These are phyloP conservation scores for Trichopoda pennipes DNA, from an alignment of 2,888 invertebrate genomes.

Conservation along the genomic window DNA sequence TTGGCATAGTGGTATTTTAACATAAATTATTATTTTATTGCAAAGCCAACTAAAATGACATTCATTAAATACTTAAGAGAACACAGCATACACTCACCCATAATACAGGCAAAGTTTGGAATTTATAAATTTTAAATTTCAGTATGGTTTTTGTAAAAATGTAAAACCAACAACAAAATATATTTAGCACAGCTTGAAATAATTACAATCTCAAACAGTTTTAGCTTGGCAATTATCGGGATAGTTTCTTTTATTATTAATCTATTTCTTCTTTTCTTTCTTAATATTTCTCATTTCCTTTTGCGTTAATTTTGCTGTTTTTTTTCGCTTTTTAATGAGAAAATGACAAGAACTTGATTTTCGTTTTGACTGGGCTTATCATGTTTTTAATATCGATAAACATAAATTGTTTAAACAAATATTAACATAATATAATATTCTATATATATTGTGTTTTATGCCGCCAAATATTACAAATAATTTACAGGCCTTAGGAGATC, in stretches of 20 bases:
- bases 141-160: neutral
- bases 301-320: neutral
- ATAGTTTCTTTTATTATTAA: constrained; percentile 54
- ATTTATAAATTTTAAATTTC: constrained; percentile 9
- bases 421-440: constrained; percentile 36
- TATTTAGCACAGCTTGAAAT: constrained; percentile 59
- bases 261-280: neutral
- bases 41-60: too few species aligned
- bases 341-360: constrained; percentile 33
- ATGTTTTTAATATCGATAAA: constrained; percentile 58
- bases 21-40: too few species aligned
- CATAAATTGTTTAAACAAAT: constrained; percentile 63
- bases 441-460: constrained; percentile 12
- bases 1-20: too few species aligned
- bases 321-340: neutral
- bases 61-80: neutral
- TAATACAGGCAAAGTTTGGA: neutral
- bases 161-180: constrained; percentile 35
- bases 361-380: constrained; percentile 46
- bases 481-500: constrained; percentile 13
- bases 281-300: neutral
- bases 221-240: constrained; percentile 52
- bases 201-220: constrained; percentile 43
- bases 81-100: neutral
- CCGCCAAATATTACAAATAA: constrained; percentile 31